Percentiles rank a stretch among this genome's conserved stretches.
phyloP scores from a whole-genome alignment of 2,888 invertebrate species.

The Cephus nigrinus region DNA sequence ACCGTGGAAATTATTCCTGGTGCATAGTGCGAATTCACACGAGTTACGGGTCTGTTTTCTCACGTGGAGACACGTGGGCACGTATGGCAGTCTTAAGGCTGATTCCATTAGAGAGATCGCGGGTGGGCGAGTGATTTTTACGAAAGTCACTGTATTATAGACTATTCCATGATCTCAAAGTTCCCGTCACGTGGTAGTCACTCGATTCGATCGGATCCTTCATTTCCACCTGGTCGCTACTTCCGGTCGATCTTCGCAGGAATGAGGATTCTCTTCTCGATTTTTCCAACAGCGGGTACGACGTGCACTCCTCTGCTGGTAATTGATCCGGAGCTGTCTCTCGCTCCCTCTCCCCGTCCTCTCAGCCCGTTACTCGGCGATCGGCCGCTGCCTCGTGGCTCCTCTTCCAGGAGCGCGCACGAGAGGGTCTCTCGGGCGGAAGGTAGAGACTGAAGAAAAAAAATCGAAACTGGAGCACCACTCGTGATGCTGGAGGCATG shows the following conservation, averaged over 20 bases:
- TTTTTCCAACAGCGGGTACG: neutral
- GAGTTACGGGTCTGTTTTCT: neutral
- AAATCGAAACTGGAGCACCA: neutral
- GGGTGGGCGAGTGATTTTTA: neutral
- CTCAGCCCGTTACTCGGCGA: neutral
- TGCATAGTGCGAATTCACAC: neutral
- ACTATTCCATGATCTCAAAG: neutral
- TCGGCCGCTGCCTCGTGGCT: neutral
- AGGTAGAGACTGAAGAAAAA: neutral
- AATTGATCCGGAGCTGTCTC: neutral
- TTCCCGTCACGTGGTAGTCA: neutral
- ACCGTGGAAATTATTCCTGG: neutral
- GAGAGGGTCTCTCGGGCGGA: neutral
- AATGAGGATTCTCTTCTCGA: neutral
- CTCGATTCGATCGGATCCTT: too few species aligned
- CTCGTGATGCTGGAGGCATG: neutral
- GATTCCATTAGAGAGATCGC: neutral
- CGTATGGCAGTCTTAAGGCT: neutral
- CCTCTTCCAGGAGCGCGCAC: neutral
- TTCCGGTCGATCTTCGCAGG: neutral
- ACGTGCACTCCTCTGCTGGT: neutral
- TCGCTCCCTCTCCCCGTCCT: neutral
- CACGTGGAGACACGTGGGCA: neutral
- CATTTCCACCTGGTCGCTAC: neutral
- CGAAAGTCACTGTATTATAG: neutral